Conservation (phyloP, 2,888 invertebrate species). For the Pristionchus fissidentatus region DNA sequence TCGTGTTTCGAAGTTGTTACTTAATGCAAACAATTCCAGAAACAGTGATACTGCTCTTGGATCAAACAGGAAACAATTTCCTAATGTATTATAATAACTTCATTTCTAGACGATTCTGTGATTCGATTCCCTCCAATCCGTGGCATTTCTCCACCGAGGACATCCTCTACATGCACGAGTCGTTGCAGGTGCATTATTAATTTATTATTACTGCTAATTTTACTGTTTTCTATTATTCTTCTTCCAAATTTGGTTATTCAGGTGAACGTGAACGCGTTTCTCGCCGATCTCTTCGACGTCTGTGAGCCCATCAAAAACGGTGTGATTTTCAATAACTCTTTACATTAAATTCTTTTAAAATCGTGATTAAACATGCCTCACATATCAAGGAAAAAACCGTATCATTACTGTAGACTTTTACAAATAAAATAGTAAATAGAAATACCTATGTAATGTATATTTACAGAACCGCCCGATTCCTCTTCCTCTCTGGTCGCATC, state of each 20-base stretch:
- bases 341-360: no score
- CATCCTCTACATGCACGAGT: slow-evolving; percentile 76
- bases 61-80: no score
- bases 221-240: neutral
- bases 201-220: neutral
- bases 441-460: neutral
- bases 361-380: no score
- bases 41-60: no score
- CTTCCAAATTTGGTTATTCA: slow-evolving; percentile 50
- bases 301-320: slow-evolving; percentile 73
- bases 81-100: neutral
- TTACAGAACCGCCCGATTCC: neutral
- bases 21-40: no score
- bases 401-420: no score
- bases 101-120: slow-evolving; percentile 74
- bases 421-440: no score
- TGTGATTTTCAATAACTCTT: neutral
- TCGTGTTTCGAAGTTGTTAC: no score
- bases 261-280: slow-evolving; percentile 75
- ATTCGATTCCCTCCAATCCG: slow-evolving; percentile 74
- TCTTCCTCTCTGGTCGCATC: neutral
- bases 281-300: slow-evolving; percentile 77
- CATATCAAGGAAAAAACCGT: no score
- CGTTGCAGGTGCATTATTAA: slow-evolving; percentile 50
- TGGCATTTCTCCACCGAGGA: slow-evolving; percentile 78